These are phyloP conservation scores for Aricia agestis DNA, from an alignment of 1,140 invertebrate genomes.

Conservation along the genomic window DNA sequence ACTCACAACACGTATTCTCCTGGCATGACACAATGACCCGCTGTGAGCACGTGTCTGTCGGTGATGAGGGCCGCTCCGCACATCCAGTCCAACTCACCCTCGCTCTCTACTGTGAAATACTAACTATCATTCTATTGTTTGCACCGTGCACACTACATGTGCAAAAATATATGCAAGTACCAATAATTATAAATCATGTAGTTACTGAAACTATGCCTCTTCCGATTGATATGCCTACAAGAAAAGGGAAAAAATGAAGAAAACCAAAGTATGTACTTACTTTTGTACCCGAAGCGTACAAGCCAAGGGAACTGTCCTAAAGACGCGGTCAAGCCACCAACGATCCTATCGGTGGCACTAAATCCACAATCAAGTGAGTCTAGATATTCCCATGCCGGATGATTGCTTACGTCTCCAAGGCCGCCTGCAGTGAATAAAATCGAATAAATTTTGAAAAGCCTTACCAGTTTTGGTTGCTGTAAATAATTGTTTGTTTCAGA, in stretches of 20 bases:
- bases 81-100: conserved; percentile 59
- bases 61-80: conserved; percentile 82
- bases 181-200: too few relatives aligned
- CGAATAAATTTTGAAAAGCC: background rate
- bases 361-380: conserved; percentile 74
- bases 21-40: conserved; percentile 81
- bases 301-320: conserved; percentile 84
- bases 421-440: background rate
- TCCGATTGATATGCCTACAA: too few relatives aligned
- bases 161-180: too few relatives aligned
- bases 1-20: conserved; percentile 29
- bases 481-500: too few relatives aligned
- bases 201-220: too few relatives aligned
- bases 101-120: conserved; percentile 34
- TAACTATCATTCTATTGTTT: too few relatives aligned
- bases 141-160: too few relatives aligned
- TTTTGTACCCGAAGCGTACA: conserved; percentile 78
- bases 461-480: too few relatives aligned
- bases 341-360: conserved; percentile 77
- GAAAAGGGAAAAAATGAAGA: background rate
- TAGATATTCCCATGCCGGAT: conserved; percentile 66
- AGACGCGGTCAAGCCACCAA: conserved; percentile 78
- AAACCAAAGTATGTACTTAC: conserved; percentile 27
- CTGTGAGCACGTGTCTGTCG: conserved; percentile 79
- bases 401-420: conserved; percentile 33